Conservation (phyloP, 2,888 invertebrate species). For the Hirtodrosophila trivittata region DNA sequence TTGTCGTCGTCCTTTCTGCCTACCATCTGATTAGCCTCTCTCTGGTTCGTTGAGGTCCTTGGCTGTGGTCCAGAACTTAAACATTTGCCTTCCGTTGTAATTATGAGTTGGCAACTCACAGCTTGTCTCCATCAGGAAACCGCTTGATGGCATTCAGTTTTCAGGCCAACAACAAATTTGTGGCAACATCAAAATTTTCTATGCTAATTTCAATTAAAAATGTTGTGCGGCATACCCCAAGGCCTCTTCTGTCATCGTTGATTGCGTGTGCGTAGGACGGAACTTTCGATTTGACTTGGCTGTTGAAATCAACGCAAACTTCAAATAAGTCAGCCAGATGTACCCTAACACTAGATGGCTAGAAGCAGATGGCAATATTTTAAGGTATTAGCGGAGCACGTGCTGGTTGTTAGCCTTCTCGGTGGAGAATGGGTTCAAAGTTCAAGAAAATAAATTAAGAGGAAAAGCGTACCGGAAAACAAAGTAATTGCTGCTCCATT, state of each 20-base stretch:
- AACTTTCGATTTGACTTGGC: constrained; percentile 9
- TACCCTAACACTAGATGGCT: too few relatives aligned
- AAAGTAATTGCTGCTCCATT: too few relatives aligned
- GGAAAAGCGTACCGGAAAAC: too few relatives aligned
- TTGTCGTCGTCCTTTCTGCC: constrained; percentile 17
- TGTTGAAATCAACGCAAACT: constrained; percentile 15
- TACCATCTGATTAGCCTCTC: constrained; percentile 45
- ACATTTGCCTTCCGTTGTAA: constrained; percentile 37
- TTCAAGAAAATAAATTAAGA: too few relatives aligned
- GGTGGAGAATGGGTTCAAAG: too few relatives aligned
- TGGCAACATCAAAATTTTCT: constrained; percentile 55
- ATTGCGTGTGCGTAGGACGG: constrained; percentile 2
- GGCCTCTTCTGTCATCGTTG: constrained; percentile 12
- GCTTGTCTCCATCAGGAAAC: constrained; percentile 29
- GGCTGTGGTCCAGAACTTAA: constrained; percentile 32
- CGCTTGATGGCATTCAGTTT: constrained; percentile 31
- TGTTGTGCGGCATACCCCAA: constrained; percentile 23
- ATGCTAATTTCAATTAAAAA: constrained; percentile 75
- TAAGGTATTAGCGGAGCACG: too few relatives aligned
- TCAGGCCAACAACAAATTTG: constrained; percentile 38
- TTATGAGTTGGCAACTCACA: constrained; percentile 51
- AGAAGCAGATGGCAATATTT: too few relatives aligned
- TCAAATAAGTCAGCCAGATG: constrained; percentile 42
- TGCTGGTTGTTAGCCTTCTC: too few relatives aligned
- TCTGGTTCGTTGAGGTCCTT: constrained; percentile 36